Evolutionary conservation across 1,140 invertebrate genomes (phyloP).

Genomic region (Lanistes nyassanus): DNA sequence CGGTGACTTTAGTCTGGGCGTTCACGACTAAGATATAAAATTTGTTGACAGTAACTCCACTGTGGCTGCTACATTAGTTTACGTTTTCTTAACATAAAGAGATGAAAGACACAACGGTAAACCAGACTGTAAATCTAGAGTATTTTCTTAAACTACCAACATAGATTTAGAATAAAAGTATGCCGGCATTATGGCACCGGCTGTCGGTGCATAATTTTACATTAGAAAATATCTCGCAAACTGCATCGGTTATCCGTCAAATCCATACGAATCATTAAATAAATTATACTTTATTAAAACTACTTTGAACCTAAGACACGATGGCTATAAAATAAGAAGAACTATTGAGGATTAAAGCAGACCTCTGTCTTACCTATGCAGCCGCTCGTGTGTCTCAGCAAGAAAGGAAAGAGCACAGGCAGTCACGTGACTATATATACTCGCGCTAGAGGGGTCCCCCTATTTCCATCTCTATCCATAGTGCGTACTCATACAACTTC

Average conservation of each 20-base stretch:
- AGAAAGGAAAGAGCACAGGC: conserved; percentile 38
- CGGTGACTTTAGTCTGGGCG: too few relatives aligned
- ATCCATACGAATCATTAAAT: neutral
- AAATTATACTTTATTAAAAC: neutral
- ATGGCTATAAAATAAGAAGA: neutral
- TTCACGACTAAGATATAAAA: too few relatives aligned
- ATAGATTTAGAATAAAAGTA: too few relatives aligned
- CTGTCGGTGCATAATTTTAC: neutral
- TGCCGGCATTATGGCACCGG: neutral
- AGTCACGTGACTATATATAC: conserved; percentile 56
- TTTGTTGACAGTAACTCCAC: too few relatives aligned
- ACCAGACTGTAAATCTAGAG: too few relatives aligned
- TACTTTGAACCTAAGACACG: neutral
- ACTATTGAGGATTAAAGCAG: neutral
- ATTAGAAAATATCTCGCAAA: neutral
- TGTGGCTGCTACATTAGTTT: too few relatives aligned
- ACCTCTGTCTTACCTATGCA: conserved; percentile 17
- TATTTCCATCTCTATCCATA: conserved; percentile 17
- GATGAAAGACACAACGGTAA: too few relatives aligned
- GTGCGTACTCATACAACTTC: neutral
- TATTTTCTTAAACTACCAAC: too few relatives aligned
- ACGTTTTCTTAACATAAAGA: too few relatives aligned
- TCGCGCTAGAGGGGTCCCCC: conserved; percentile 33
- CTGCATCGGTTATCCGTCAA: neutral
- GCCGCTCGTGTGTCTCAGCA: conserved; percentile 32